Base-by-base conservation (phyloP, 2,888 invertebrate species). In the Cheiracanthium punctorium region DNA sequence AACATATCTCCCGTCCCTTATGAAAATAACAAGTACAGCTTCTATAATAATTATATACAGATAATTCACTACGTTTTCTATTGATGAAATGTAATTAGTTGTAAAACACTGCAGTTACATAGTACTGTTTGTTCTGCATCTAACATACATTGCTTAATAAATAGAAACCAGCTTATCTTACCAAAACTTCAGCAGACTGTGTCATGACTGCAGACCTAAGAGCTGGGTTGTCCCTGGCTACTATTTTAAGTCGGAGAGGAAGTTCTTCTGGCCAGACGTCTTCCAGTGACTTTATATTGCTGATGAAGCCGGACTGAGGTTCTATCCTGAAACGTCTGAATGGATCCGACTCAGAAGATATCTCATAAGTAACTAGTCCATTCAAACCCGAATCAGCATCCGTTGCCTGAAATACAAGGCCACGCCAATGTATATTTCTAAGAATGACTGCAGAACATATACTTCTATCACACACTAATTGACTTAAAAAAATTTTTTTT, bases 371-470 rank as follows among this genome's bases (percentile, higher is more conserved):
- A 29, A 98, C 92, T 90, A 94, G 94, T 0, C 97, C 97, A 91
- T 94, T 96, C 88, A 95, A 94, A 0, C 96, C 96, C 79, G 96
- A 95, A 91, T 98, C 98, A 89, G 94, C 94, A 92, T 98, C 98
- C 89, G 94, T 94, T 0, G 98, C 97, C 93, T 96, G 89, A 4
- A 82, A 85, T n/a, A n/a, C n/a, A n/a, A n/a, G n/a, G n/a, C n/a
- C n/a, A n/a, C n/a, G n/a, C n/a, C n/a, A n/a, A n/a, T n/a, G n/a
- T n/a, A n/a, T n/a, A n/a, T n/a, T n/a, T n/a, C n/a, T n/a, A n/a
- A n/a, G n/a, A n/a, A n/a, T n/a, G n/a, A n/a, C n/a, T n/a, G n/a
- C n/a, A n/a, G n/a, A n/a, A n/a, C n/a, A n/a, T n/a, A n/a, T n/a
- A n/a, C n/a, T n/a, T n/a, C n/a, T n/a, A n/a, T n/a, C n/a, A n/a